Evolutionary conservation across 1,140 invertebrate species (phyloP), one percentile per base, ranked within the genome.

Genomic region (Drusus annulatus): DNA sequence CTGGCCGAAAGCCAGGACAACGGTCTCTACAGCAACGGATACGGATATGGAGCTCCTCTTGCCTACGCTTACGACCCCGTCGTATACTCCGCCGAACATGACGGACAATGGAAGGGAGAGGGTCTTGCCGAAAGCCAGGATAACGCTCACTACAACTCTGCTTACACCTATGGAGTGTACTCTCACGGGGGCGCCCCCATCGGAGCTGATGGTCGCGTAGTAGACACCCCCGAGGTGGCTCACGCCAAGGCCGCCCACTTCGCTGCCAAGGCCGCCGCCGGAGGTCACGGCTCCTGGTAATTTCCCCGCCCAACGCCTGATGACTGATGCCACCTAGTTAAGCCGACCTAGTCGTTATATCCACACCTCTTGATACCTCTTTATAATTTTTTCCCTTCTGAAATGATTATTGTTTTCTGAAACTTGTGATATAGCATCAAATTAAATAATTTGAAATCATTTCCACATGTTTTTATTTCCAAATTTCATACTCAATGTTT

Each of bases 191-290:
- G 8, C 84, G 81, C 87, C 21, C 87, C 87, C 69, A 16, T 74
- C 5, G 78, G 78, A 80, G 15, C 16, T 54, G 69, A 74, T 23
- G 87, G 87, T 2, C 87, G 87, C 80, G 87, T 88, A 23, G 87
- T 87, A 63, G 88, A 89, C 69, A 89, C 88, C 69, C 88, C 89
- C 76, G 89, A 90, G 82, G 89, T 89, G 82, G 88, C 89, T 2
- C 87, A 89, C 80, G 89, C 89, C 63, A 88, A 88, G 76, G 88
- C 88, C 80, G 87, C 88, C 79, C 88, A 90, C 85, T 86, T 89
- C 76, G 89, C 88, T 78, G 88, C 89, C 54, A 63, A 75, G 52
- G 71, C 79, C 19, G 76, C 76, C 25, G 90, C 90, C 56, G 56
- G 78, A 25, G 69, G 56, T 15, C 54, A 76, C 23, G 58, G 73